These are phyloP conservation scores for Drosophila nigricruria DNA, from an alignment of 2,888 invertebrate genomes.

Conservation along the genomic window DNA sequence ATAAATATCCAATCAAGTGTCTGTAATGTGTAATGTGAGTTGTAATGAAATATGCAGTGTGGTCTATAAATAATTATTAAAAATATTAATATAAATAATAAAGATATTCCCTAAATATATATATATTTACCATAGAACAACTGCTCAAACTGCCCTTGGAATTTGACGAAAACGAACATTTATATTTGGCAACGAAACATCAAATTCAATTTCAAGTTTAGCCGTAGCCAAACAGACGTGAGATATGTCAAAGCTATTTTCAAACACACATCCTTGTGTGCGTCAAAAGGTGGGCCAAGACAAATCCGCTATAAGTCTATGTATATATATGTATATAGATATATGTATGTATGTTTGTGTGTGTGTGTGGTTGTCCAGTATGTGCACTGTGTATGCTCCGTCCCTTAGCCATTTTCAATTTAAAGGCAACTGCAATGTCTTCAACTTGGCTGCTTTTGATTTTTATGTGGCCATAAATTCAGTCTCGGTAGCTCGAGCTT, in stretches of 20 bases:
- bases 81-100: not conserved
- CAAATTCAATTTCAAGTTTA: constrained; percentile 69
- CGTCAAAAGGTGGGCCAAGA: constrained; percentile 49
- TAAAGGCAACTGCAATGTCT: constrained; percentile 37
- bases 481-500: constrained; percentile 15
- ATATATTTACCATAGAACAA: not conserved
- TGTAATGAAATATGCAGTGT: not conserved
- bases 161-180: constrained; percentile 20
- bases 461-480: constrained; percentile 75
- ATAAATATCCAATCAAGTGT: not conserved
- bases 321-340: not conserved
- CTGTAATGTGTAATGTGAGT: not conserved
- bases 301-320: constrained; percentile 12
- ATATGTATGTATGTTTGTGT: not conserved
- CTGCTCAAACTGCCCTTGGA: constrained; percentile 29
- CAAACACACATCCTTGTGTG: constrained; percentile 38
- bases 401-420: constrained; percentile 48
- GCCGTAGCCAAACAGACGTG: constrained; percentile 73
- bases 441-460: constrained; percentile 55
- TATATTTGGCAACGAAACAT: constrained; percentile 37
- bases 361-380: constrained; percentile 21
- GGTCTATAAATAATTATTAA: not conserved
- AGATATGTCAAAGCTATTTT: constrained; percentile 52
- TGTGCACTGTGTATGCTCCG: constrained; percentile 25
- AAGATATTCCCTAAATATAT: no score